Conservation (phyloP, 1,140 invertebrate genomes). For the Spodoptera frugiperda region DNA sequence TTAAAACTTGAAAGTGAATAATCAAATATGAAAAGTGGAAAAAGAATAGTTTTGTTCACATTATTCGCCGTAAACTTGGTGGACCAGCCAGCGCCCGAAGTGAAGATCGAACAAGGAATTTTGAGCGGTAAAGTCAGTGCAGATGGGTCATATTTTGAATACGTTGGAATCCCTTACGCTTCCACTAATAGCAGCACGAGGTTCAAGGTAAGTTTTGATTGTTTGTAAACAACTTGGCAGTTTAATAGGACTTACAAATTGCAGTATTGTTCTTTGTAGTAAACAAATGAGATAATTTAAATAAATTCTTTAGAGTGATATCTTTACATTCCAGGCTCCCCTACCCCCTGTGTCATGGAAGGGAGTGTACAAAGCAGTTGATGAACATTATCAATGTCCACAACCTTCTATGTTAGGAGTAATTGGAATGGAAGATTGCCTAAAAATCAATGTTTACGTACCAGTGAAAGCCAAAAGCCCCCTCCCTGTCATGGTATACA, state of each 20-base stretch:
- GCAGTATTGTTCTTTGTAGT: not conserved
- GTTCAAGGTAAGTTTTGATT: constrained; percentile 66
- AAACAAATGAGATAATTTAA: not conserved
- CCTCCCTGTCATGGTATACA: constrained; percentile 88
- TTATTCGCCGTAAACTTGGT: constrained; percentile 66
- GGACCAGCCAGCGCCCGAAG: constrained; percentile 65
- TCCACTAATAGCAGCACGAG: constrained; percentile 63
- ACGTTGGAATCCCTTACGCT: constrained; percentile 77
- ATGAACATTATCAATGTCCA: constrained; percentile 67
- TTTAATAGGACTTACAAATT: not conserved
- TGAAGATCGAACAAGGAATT: constrained; percentile 64
- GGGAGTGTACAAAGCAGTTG: constrained; percentile 69
- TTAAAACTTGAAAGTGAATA: constrained; percentile 4
- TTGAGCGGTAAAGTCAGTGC: constrained; percentile 69
- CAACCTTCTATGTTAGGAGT: constrained; percentile 59
- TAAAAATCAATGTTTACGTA: constrained; percentile 77
- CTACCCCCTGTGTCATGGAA: constrained; percentile 72
- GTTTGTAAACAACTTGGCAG: constrained; percentile 11
- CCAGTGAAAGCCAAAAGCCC: constrained; percentile 65
- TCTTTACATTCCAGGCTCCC: constrained; percentile 66
- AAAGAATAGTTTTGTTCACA: constrained; percentile 56
- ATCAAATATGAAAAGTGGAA: constrained; percentile 29
- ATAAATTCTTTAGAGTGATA: not conserved
- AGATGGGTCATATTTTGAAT: constrained; percentile 74
- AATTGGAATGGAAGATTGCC: constrained; percentile 75